Evolutionary conservation across 2,797 vertebrate species (phyloP).

Genomic region (Tympanoctomys barrerae): DNA sequence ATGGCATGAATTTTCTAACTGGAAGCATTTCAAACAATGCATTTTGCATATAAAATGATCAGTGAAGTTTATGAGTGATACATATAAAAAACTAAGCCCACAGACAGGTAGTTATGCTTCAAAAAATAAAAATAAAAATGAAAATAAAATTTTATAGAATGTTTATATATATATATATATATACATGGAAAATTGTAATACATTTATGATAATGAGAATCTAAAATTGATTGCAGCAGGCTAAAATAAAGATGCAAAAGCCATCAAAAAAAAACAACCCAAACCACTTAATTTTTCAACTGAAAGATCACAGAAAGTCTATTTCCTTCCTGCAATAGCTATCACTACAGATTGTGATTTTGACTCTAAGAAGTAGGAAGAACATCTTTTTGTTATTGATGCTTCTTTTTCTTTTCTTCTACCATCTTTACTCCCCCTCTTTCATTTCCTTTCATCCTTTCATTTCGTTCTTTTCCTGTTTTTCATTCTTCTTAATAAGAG

Average conservation of each 20-base stretch:
- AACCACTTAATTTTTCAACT: conserved; percentile 75
- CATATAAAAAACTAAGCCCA: no score
- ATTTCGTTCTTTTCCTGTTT: background rate
- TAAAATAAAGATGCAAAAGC: background rate
- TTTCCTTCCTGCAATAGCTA: conserved; percentile 78
- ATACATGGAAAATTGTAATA: background rate
- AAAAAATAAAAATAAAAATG: no score
- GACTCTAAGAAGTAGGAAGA: conserved; percentile 64
- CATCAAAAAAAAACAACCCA: no score
- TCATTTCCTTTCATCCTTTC: background rate
- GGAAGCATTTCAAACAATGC: background rate
- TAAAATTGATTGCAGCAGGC: background rate
- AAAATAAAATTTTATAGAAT: no score
- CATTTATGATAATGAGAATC: background rate
- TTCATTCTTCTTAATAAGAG: conserved; percentile 40
- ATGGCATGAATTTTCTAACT: background rate
- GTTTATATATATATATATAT: no score
- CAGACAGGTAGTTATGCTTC: no score
- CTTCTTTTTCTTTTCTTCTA: conserved; percentile 21
- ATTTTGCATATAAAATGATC: no score
- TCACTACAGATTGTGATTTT: conserved; percentile 63
- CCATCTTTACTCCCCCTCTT: background rate
- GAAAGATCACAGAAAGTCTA: conserved; percentile 73
- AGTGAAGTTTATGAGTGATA: no score
- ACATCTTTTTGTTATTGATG: conserved; percentile 55